These are phyloP conservation scores for Unio pictorum DNA, from an alignment of 2,888 invertebrate genomes.

Conservation along the genomic window DNA sequence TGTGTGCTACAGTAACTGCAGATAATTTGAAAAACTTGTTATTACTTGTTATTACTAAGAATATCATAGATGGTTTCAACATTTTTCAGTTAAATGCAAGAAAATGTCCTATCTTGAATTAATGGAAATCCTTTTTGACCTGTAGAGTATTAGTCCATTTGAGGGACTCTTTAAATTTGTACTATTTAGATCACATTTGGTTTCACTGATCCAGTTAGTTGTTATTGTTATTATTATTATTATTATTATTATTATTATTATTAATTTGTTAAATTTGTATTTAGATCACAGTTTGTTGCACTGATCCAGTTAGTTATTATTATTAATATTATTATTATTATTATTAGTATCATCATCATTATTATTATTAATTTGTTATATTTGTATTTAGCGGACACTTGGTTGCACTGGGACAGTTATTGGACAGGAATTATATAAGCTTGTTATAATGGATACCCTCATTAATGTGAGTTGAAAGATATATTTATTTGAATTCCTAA, in stretches of 20 bases:
- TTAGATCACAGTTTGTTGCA: conserved; percentile 37
- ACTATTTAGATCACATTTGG: conserved; percentile 22
- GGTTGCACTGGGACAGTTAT: conserved; percentile 55
- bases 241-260: not conserved
- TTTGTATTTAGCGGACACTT: conserved; percentile 18
- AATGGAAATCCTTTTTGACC: too few species aligned
- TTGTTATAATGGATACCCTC: conserved; percentile 56
- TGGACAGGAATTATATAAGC: conserved; percentile 58
- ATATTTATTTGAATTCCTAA: too few species aligned
- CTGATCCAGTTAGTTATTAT: conserved; percentile 44
- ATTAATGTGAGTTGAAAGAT: conserved; percentile 42
- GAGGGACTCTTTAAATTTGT: too few species aligned
- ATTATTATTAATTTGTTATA: not conserved
- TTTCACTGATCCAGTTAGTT: conserved; percentile 53
- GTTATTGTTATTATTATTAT: too few species aligned
- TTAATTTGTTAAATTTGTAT: not conserved
- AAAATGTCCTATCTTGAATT: too few species aligned
- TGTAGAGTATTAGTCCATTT: too few species aligned
- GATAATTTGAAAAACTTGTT: too few species aligned
- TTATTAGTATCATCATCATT: not conserved
- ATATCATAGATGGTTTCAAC: too few species aligned
- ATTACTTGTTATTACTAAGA: too few species aligned
- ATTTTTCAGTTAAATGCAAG: too few species aligned
- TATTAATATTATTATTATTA: too few species aligned
- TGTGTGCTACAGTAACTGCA: too few species aligned